A percentile compares a stretch with the other conserved stretches of the same genome.
Conservation (phyloP, 2,888 invertebrate genomes). For the Pammene aurita region DNA sequence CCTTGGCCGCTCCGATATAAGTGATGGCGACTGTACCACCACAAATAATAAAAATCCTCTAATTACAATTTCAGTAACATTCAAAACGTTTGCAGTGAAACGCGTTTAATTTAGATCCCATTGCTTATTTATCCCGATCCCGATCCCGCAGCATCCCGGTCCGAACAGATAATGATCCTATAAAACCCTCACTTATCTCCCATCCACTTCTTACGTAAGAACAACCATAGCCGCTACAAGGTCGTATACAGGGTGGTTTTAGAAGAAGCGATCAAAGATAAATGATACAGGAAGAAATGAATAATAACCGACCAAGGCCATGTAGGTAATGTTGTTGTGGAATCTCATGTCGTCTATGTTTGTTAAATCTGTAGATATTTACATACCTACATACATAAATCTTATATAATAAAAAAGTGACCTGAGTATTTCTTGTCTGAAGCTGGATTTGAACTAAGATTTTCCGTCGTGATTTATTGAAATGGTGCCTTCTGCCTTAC, state of each 20-base stretch:
- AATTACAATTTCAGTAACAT: neutral
- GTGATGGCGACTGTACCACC: no score
- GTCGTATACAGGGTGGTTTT: neutral
- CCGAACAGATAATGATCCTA: slow-evolving; percentile 33
- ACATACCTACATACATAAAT: no score
- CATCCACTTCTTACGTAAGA: slow-evolving; percentile 36
- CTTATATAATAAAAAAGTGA: no score
- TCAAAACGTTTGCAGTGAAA: slow-evolving; percentile 8
- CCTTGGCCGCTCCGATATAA: no score
- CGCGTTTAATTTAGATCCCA: slow-evolving; percentile 21
- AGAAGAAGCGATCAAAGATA: neutral
- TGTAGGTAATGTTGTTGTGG: no score
- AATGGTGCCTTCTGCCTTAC: no score
- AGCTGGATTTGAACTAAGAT: no score
- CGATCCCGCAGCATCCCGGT: slow-evolving; percentile 6
- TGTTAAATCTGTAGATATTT: no score
- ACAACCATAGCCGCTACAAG: slow-evolving; percentile 11
- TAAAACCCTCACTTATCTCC: slow-evolving; percentile 40
- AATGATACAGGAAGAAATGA: neutral
- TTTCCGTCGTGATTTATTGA: no score
- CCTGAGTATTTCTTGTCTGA: no score
- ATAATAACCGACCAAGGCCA: no score
- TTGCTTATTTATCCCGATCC: slow-evolving; percentile 28
- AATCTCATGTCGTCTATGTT: no score
- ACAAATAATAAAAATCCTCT: neutral